Percentiles rank a stretch among this genome's conserved stretches.
Evolutionary conservation across 53 echinoderm and acorn worm genomes (phyloP).

Genomic region (Antedon mediterranea): DNA sequence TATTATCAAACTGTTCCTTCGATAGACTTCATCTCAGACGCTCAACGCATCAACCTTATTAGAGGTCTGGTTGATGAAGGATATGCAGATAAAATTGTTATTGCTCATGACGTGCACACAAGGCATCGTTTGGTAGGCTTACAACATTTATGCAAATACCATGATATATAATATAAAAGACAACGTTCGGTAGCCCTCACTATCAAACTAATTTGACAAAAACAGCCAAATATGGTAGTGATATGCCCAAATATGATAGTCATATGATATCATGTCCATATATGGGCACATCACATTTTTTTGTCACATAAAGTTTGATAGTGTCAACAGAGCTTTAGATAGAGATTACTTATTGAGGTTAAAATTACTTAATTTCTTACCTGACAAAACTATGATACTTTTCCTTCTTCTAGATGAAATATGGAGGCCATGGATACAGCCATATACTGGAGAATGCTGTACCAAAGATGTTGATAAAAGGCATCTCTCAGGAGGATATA

Average conservation of each 20-base stretch:
- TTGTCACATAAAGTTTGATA: too few species aligned
- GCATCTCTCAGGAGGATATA: slow-evolving; percentile 15
- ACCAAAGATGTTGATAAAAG: slow-evolving; percentile 22
- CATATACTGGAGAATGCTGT: slow-evolving; percentile 28
- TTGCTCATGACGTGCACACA: slow-evolving; percentile 26
- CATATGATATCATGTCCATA: too few species aligned
- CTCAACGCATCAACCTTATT: slow-evolving; percentile 22
- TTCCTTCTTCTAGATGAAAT: slow-evolving; percentile 20
- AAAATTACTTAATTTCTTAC: too few species aligned
- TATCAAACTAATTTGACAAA: too few species aligned
- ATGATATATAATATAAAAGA: too few species aligned
- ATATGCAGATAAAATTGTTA: slow-evolving; percentile 16
- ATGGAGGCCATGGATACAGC: slow-evolving; percentile 31
- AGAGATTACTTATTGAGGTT: too few species aligned
- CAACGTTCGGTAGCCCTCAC: too few species aligned
- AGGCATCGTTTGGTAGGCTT: slow-evolving; percentile 28
- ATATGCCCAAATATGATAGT: too few species aligned
- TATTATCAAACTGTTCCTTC: slow-evolving; percentile 10
- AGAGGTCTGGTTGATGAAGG: slow-evolving; percentile 28
- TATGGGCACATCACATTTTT: too few species aligned
- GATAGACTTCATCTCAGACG: slow-evolving; percentile 23
- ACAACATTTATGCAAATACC: too few species aligned
- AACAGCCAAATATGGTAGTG: too few species aligned
- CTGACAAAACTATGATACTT: neutral
- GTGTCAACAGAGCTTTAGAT: too few species aligned